These are phyloP conservation scores for Macrophya annulata DNA, from an alignment of 2,888 invertebrate genomes.

Conservation along the genomic window DNA sequence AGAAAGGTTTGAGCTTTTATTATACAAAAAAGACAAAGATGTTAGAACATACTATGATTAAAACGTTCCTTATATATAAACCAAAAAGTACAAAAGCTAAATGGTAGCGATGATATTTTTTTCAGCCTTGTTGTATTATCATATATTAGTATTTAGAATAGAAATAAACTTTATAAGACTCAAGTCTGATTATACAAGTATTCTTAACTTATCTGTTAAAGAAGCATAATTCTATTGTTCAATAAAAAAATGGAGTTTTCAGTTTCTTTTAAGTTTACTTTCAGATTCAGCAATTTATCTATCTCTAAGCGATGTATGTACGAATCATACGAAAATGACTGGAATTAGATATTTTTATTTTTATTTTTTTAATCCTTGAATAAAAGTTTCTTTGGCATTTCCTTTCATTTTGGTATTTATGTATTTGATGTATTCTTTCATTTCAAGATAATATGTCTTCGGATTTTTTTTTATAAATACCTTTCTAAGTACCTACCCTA, in stretches of 20 bases:
- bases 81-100: conserved; percentile 16
- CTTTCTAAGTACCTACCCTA: too few relatives aligned
- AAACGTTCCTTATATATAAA: neutral
- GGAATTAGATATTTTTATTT: neutral
- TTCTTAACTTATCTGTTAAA: neutral
- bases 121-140: neutral
- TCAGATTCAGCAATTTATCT: neutral
- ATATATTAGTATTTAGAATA: neutral
- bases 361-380: neutral
- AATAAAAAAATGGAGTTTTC: neutral
- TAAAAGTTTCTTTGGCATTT: neutral
- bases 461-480: too few relatives aligned
- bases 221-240: neutral
- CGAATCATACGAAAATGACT: neutral
- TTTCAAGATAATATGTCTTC: neutral
- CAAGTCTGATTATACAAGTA: neutral
- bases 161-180: neutral
- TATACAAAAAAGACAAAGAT: neutral
- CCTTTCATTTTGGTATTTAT: neutral
- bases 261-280: neutral
- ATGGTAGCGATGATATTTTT: neutral
- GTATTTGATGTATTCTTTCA: neutral
- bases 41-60: neutral
- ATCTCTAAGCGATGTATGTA: neutral
- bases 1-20: neutral